Percentiles rank a stretch among this genome's conserved stretches.
Conservation (phyloP, 2,113 vertebrate species). For the Ochotona curzoniae region DNA sequence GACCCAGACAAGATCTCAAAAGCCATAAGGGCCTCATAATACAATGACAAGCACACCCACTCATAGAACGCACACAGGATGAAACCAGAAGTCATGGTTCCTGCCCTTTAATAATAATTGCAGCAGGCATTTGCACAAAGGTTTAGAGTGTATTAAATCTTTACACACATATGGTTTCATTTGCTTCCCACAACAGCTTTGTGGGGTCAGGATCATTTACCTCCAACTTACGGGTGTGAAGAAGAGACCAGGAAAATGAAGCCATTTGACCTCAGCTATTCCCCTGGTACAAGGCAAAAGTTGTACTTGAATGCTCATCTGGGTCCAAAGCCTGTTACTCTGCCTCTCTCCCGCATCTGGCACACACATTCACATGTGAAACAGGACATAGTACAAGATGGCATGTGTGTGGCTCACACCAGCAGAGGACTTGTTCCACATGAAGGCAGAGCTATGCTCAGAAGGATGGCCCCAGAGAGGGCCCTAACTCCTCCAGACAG, state of each 20-base stretch:
- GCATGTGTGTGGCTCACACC: neutral
- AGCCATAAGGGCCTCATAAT: neutral
- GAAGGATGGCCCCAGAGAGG: neutral
- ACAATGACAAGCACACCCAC: neutral
- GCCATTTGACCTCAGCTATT: neutral
- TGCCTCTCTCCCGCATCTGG: neutral
- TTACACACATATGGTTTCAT: neutral
- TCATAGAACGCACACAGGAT: neutral
- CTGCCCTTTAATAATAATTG: neutral
- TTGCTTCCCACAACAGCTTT: neutral
- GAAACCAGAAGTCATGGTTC: neutral
- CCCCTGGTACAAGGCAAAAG: neutral
- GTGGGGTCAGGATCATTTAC: neutral
- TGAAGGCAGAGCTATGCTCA: neutral
- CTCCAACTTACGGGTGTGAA: neutral
- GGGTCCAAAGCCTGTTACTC: neutral
- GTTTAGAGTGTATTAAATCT: neutral
- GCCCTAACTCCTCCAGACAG: neutral
- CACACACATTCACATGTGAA: fast-evolving
- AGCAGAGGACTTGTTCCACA: neutral
- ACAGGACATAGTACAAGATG: neutral
- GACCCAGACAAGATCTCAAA: neutral
- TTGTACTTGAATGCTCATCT: neutral
- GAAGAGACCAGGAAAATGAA: neutral
- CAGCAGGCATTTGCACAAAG: neutral